A percentile compares a stretch with the other conserved stretches of the same genome.
phyloP scores from a whole-genome alignment of 2,113 vertebrate genomes.

The Hippopotamus amphibius region DNA sequence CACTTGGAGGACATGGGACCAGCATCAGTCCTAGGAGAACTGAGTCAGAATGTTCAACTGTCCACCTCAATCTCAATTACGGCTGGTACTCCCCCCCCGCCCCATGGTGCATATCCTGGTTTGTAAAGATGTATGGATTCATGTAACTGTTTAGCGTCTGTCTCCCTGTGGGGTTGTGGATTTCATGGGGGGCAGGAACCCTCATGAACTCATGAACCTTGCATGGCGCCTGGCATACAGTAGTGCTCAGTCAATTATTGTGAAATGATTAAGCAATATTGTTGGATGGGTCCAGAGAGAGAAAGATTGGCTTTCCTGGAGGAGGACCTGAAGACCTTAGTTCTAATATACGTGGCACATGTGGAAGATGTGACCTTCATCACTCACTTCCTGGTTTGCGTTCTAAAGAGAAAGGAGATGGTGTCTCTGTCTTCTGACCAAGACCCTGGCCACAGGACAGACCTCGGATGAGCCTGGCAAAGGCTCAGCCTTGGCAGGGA shows the following conservation, averaged over 20 bases:
- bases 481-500: neutral
- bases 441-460: neutral
- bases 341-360: neutral
- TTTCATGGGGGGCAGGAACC: neutral
- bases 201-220: neutral
- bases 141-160: fast-evolving
- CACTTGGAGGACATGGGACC: fast-evolving
- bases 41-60: fast-evolving
- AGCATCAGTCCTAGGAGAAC: neutral
- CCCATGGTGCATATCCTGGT: fast-evolving
- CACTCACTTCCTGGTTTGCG: neutral
- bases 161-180: neutral
- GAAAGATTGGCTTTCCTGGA: neutral
- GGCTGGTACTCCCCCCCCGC: fast-evolving
- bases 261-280: neutral
- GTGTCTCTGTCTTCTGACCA: neutral
- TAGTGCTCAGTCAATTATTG: neutral
- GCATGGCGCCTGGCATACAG: fast-evolving
- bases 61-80: fast-evolving
- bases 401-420: neutral
- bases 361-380: neutral
- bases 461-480: neutral
- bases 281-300: neutral
- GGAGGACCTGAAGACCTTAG: neutral
- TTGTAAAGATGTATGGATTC: fast-evolving